These are phyloP conservation scores for Apeltes quadracus DNA, from an alignment of 2,113 vertebrate genomes.

Conservation along the genomic window DNA sequence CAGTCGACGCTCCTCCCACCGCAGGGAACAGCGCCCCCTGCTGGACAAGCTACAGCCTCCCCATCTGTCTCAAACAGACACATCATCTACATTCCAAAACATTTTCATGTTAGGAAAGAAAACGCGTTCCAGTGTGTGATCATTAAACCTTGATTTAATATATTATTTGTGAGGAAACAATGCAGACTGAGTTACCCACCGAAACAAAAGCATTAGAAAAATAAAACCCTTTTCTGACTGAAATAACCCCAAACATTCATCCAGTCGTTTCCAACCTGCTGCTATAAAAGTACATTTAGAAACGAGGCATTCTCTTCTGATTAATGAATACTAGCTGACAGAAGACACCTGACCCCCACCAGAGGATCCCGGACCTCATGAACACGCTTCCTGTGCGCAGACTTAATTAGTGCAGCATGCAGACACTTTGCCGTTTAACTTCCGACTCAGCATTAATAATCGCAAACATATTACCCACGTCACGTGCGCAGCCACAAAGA, in stretches of 20 bases:
- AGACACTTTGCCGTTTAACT: not conserved
- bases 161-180: conserved; percentile 27
- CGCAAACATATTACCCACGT: not conserved
- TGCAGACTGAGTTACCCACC: conserved; percentile 10
- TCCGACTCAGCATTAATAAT: not conserved
- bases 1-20: not conserved
- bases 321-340: not conserved
- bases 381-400: not conserved
- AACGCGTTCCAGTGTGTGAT: no score
- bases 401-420: not conserved
- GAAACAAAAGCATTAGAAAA: conserved; percentile 61
- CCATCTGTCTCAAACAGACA: not conserved
- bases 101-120: no score
- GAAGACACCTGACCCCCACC: not conserved
- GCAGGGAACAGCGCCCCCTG: not conserved
- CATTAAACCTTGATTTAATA: conserved; percentile 59
- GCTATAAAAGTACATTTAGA: not conserved
- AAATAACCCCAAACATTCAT: conserved; percentile 21
- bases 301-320: not conserved
- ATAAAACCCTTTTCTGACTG: conserved; percentile 53
- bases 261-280: not conserved
- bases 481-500: not conserved
- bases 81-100: not conserved
- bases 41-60: not conserved
- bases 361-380: not conserved